Base-by-base conservation (phyloP, 1,140 invertebrate genomes). In the Drosophila bipectinata region DNA sequence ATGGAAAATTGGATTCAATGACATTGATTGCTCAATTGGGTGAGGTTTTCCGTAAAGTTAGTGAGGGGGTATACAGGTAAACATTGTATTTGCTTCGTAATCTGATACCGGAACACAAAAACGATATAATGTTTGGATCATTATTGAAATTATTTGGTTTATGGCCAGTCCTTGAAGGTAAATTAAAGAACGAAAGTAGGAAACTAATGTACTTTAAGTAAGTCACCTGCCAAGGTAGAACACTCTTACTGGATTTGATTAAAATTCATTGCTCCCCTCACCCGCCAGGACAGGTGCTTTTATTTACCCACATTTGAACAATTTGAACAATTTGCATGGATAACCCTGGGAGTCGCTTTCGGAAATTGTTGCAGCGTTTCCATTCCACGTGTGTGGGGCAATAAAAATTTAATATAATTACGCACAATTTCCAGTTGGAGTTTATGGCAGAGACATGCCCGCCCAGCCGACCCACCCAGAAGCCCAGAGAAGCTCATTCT, bases 371-470 rank as follows among this genome's bases (percentile, higher is more conserved):
- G 74, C 79, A 74, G 62, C 63, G 77, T 66, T 85, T 77, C 67
- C 68, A 69, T 77, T 85, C 77, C 76, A 72, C 63, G 61, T 85
- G 56, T 81, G 79, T 45, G 30, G 28, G 45, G 54, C 64, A 75
- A 87, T 87, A 87, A 87, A 87, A 87, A 87, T 87, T 88, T 87
- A 78, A 87, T 88, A 87, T 87, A 87, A 87, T 87, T 87, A 87
- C 82, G 83, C 82, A 87, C 83, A 87, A 82, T 87, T 88, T 87
- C 58, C 83, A 88, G 83, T 69, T 82, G 61, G 88, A 87, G 69
- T 87, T 87, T 87, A 88, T 88, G 82, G 71, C 41, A 64, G 62
- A 72, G 47, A 72, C 39, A 72, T 59, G 73, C 61, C 56, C 37
- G 18, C 15, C 44, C 44, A 15, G 44, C 9, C 44, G 9, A 18